Percentiles rank a stretch among this genome's conserved stretches.
These are phyloP conservation scores for Eupleurogrammus muticus DNA, from an alignment of 2,797 vertebrate species.

Conservation along the genomic window DNA sequence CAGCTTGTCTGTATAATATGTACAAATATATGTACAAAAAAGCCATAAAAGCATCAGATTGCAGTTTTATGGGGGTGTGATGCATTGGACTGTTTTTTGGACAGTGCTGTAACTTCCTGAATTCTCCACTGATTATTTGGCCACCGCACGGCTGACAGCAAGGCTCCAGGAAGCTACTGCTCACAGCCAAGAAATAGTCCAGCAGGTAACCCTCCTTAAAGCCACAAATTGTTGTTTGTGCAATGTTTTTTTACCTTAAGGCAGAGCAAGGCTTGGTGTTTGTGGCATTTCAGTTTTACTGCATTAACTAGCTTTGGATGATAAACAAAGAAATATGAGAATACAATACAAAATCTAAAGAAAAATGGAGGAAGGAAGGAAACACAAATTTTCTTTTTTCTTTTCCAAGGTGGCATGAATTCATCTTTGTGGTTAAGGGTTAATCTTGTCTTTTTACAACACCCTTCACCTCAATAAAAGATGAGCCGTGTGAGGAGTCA, in stretches of 20 bases:
- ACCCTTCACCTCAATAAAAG: constrained; percentile 26
- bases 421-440: neutral
- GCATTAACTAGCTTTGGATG: too few relatives aligned
- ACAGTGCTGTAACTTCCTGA: neutral
- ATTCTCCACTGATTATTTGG: neutral
- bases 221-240: too few relatives aligned
- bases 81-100: neutral
- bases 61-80: neutral
- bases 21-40: neutral
- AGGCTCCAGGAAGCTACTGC: too few relatives aligned
- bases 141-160: neutral
- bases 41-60: neutral
- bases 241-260: neutral
- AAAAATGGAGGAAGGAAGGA: neutral
- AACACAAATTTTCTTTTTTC: neutral
- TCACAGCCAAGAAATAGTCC: too few relatives aligned
- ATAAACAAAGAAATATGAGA: too few relatives aligned
- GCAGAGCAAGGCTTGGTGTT: neutral
- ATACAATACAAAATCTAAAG: neutral
- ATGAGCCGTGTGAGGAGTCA: constrained; percentile 44
- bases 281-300: neutral
- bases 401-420: neutral
- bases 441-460: constrained; percentile 33
- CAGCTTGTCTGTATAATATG: neutral
- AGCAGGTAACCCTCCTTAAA: too few relatives aligned